Conservation (phyloP, 2,888 invertebrate genomes). For the Cerceris rybyensis region DNA sequence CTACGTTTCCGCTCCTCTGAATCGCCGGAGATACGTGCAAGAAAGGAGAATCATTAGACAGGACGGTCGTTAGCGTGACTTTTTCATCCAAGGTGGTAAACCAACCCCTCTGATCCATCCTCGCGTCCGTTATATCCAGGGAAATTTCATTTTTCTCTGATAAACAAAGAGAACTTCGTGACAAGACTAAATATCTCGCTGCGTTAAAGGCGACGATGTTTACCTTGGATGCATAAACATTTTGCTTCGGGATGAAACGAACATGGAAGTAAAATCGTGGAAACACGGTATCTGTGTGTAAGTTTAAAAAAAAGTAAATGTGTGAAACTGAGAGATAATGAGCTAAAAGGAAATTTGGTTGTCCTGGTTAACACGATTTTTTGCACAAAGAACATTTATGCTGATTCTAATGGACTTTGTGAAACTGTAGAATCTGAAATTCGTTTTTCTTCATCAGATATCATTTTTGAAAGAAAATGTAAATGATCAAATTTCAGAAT, state of each 20-base stretch:
- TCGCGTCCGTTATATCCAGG: conserved; percentile 9
- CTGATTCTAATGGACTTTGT: too few species aligned
- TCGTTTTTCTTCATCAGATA: too few species aligned
- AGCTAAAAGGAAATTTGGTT: too few species aligned
- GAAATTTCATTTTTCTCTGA: conserved; percentile 25
- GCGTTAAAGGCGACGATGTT: neutral
- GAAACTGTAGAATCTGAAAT: too few species aligned
- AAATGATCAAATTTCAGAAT: too few species aligned
- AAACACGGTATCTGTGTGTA: too few species aligned
- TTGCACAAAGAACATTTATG: too few species aligned
- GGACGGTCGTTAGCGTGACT: conserved; percentile 64
- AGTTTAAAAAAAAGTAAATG: too few species aligned
- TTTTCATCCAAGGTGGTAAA: conserved; percentile 40
- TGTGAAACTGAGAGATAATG: too few species aligned
- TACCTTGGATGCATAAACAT: neutral
- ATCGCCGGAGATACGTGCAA: conserved; percentile 47
- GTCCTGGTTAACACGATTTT: too few species aligned
- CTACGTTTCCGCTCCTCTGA: conserved; percentile 29
- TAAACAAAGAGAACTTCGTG: neutral
- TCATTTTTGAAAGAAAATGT: too few species aligned
- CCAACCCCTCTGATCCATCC: conserved; percentile 9
- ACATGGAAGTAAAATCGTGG: too few species aligned
- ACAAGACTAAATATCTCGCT: neutral
- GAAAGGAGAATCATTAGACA: conserved; percentile 69
- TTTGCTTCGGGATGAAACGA: neutral